phyloP scores from a whole-genome alignment of 2,888 invertebrate genomes.

The Clepsis dumicolana region DNA sequence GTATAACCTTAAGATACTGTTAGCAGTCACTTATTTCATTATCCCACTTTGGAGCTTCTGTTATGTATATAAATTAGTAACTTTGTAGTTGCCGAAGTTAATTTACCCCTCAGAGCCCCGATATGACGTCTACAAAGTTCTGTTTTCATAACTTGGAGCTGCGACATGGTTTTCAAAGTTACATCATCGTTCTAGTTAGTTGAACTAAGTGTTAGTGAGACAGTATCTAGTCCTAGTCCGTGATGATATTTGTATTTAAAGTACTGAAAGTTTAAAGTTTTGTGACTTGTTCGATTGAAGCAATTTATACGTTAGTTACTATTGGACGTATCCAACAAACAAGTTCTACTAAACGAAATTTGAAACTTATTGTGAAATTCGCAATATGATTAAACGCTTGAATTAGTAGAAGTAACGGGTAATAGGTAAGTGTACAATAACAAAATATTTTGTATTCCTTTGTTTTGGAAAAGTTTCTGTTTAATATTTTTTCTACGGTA shows the following conservation, averaged over 20 bases:
- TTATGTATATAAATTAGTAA: conserved; percentile 2
- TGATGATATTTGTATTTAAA: background rate
- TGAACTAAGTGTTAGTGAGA: background rate
- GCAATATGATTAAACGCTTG: no score
- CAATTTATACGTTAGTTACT: background rate
- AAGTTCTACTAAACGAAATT: no score
- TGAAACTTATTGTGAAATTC: no score
- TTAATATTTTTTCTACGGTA: no score
- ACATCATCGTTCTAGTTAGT: background rate
- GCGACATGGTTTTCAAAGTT: conserved; percentile 12
- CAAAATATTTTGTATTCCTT: no score
- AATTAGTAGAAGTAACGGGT: no score
- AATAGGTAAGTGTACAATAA: no score
- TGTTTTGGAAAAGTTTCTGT: no score
- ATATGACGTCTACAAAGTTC: conserved; percentile 19
- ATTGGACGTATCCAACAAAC: background rate
- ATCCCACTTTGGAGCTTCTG: background rate
- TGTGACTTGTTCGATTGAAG: background rate
- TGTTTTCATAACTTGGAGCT: conserved; percentile 13
- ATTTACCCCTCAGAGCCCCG: conserved; percentile 12
- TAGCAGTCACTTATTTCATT: background rate
- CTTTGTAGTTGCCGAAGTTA: conserved; percentile 2
- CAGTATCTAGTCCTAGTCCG: background rate
- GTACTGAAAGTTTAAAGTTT: background rate
- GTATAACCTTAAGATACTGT: no score